Evolutionary conservation across 2,888 invertebrate genomes (phyloP).

Genomic region (Norana najaformis): DNA sequence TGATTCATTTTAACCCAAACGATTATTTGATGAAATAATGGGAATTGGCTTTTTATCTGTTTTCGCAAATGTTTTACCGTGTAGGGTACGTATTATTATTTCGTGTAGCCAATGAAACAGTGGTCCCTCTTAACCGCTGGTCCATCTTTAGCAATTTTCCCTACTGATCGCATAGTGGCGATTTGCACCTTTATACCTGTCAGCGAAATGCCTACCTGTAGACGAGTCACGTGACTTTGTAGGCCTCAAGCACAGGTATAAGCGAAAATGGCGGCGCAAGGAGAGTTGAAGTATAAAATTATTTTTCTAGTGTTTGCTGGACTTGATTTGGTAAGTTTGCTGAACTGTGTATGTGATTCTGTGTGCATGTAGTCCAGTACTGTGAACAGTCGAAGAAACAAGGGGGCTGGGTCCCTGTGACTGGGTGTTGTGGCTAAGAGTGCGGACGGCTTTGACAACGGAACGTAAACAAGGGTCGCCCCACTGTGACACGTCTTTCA

Average conservation of each 20-base stretch:
- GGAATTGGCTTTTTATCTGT: no score
- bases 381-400: neutral
- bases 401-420: neutral
- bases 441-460: neutral
- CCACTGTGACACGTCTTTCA: neutral
- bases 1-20: no score
- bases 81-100: no score
- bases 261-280: slow-evolving; percentile 18
- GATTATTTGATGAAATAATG: no score
- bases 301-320: slow-evolving; percentile 10
- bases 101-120: no score
- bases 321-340: slow-evolving; percentile 25
- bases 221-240: neutral
- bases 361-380: no score
- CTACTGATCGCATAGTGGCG: no score
- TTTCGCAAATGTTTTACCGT: no score
- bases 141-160: no score
- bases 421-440: neutral
- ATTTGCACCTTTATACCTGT: neutral
- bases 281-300: neutral
- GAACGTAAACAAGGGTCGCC: neutral
- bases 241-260: neutral
- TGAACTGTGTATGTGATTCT: neutral
- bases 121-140: no score
- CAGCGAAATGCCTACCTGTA: neutral